A percentile compares a stretch with the other conserved stretches of the same genome.
phyloP scores from a whole-genome alignment of 1,140 invertebrate genomes.

The Neuroterus valhalla region DNA sequence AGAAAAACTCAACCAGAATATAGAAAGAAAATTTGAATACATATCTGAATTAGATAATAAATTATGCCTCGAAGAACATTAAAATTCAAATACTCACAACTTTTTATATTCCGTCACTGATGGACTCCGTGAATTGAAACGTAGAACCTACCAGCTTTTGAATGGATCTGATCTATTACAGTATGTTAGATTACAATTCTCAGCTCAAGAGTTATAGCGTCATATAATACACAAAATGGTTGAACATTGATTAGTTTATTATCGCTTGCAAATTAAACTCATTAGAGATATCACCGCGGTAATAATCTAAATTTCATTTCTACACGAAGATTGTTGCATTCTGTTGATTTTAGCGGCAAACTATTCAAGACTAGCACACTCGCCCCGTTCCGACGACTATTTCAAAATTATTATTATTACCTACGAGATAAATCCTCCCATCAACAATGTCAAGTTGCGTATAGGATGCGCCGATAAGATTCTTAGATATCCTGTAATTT shows the following conservation, averaged over 20 bases:
- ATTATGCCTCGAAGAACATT: no score
- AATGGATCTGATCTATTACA: not conserved
- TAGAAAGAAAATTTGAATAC: no score
- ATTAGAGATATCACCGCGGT: not conserved
- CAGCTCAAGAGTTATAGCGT: constrained; percentile 1
- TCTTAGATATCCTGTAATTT: not conserved
- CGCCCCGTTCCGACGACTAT: constrained; percentile 43
- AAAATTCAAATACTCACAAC: no score
- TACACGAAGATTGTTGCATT: constrained; percentile 64
- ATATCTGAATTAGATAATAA: no score
- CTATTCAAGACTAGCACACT: constrained; percentile 66
- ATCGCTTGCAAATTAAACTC: constrained; percentile 20
- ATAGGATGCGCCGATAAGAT: not conserved
- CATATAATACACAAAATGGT: constrained; percentile 9
- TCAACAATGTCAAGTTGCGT: constrained; percentile 9
- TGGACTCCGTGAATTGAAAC: no score
- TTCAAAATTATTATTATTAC: constrained; percentile 13
- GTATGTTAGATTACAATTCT: constrained; percentile 4
- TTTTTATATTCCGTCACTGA: no score
- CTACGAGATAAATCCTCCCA: constrained; percentile 13
- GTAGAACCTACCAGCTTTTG: not conserved
- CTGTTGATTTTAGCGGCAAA: constrained; percentile 60
- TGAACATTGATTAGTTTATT: constrained; percentile 33
- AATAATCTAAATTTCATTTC: constrained; percentile 33
- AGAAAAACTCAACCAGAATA: no score